Evolutionary conservation across 2,888 invertebrate species (phyloP).

Genomic region (Orthosia cruda): DNA sequence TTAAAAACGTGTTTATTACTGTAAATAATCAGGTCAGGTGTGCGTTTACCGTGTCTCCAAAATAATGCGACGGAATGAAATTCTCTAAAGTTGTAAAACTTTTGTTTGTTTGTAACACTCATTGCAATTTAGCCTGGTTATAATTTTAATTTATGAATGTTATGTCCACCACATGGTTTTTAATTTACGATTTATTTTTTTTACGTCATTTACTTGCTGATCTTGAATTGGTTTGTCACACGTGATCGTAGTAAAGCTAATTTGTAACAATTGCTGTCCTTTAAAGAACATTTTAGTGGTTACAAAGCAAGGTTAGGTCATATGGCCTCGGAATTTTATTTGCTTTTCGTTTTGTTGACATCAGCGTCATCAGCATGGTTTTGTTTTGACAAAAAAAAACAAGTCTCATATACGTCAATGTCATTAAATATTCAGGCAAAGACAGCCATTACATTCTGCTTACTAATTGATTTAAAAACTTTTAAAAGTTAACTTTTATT

Average conservation of each 20-base stretch:
- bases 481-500: too few relatives aligned
- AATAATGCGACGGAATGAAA: constrained; percentile 59
- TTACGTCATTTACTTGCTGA: constrained; percentile 9
- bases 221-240: constrained; percentile 31
- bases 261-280: constrained; percentile 36
- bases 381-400: constrained; percentile 41
- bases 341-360: constrained; percentile 38
- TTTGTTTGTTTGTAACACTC: constrained; percentile 52
- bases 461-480: too few relatives aligned
- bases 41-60: constrained; percentile 43
- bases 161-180: constrained; percentile 60
- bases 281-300: constrained; percentile 22
- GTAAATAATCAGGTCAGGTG: constrained; percentile 45
- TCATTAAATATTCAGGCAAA: not conserved
- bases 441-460: not conserved
- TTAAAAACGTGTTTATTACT: constrained; percentile 1
- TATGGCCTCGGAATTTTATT: constrained; percentile 50
- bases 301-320: constrained; percentile 58
- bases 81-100: constrained; percentile 28
- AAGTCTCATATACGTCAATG: constrained; percentile 10
- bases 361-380: constrained; percentile 24
- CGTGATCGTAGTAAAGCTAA: constrained; percentile 36
- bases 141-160: constrained; percentile 45
- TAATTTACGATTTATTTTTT: constrained; percentile 51
- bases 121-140: constrained; percentile 56